Evolutionary conservation across 2,113 vertebrate genomes (phyloP).

Genomic region (Salminus brasiliensis): DNA sequence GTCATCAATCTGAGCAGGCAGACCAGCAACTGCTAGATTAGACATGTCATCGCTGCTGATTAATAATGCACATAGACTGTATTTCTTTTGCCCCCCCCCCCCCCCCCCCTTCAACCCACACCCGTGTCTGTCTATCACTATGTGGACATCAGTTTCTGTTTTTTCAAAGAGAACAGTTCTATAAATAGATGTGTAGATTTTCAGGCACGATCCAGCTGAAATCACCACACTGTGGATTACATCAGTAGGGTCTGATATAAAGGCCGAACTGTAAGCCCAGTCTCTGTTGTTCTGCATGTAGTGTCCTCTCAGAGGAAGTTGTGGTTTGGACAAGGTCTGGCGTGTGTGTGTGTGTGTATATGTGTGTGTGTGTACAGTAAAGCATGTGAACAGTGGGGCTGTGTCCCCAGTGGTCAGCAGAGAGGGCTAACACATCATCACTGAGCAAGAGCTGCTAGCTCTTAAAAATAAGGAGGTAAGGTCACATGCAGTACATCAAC

Average conservation of each 20-base stretch:
- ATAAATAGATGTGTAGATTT: constrained; percentile 11
- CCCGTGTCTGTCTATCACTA: neutral
- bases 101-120: neutral
- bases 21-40: constrained; percentile 46
- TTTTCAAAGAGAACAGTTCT: neutral
- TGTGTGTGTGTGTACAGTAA: neutral
- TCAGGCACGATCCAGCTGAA: neutral
- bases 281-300: neutral
- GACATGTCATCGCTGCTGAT: constrained; percentile 43
- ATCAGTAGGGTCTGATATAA: neutral
- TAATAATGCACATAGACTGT: constrained; percentile 47
- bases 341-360: neutral
- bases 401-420: neutral
- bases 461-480: too few relatives aligned
- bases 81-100: constrained; percentile 13
- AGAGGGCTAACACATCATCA: neutral
- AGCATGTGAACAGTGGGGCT: neutral
- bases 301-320: neutral
- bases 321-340: neutral
- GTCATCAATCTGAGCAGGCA: constrained; percentile 45
- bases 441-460: neutral
- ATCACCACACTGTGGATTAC: neutral
- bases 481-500: too few relatives aligned
- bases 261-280: neutral
- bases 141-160: constrained; percentile 6